Evolutionary conservation across 2,888 invertebrate genomes (phyloP).

Genomic region (Venusia cambrica): DNA sequence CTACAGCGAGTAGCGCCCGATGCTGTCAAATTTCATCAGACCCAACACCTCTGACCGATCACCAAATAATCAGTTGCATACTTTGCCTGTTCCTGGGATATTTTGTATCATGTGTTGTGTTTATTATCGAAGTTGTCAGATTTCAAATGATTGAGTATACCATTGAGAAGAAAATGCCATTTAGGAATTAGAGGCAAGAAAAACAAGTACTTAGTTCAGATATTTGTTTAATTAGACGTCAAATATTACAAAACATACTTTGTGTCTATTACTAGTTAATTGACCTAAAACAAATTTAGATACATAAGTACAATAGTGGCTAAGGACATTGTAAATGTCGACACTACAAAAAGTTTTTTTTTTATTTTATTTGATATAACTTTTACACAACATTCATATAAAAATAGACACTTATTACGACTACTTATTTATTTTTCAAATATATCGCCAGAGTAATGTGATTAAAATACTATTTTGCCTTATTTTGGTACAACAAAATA

Average conservation of each 20-base stretch:
- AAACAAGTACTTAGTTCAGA: constrained; percentile 10
- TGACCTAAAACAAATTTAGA: constrained; percentile 35
- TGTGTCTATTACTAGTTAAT: constrained; percentile 38
- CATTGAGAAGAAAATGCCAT: constrained; percentile 30
- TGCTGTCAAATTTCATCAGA: constrained; percentile 37
- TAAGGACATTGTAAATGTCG: too few species aligned
- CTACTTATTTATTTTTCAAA: too few species aligned
- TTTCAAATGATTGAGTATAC: constrained; percentile 32
- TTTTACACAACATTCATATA: constrained; percentile 42
- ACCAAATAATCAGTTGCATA: constrained; percentile 53
- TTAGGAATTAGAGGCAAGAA: constrained; percentile 25
- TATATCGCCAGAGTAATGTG: too few species aligned
- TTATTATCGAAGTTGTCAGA: constrained; percentile 45
- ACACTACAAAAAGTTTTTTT: too few species aligned
- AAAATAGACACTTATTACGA: too few species aligned
- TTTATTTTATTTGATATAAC: constrained; percentile 5
- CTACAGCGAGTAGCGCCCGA: constrained; percentile 34
- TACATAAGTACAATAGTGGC: too few species aligned
- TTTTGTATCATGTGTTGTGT: constrained; percentile 40
- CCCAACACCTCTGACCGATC: constrained; percentile 47
- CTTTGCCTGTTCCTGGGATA: constrained; percentile 50
- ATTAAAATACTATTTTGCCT: too few species aligned
- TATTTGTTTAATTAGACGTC: constrained; percentile 36
- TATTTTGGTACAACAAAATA: too few species aligned
- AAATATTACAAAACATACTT: constrained; percentile 38